Evolutionary conservation across 2,113 vertebrate genomes (phyloP).

Genomic region (Bos taurus): ARS-UCD2.0 NC_037343.1:11711501-11712000

Average conservation of each 20-base stretch:
- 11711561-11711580: not conserved
- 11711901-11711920: not conserved
- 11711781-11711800: not conserved
- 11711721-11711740: not conserved
- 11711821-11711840: not conserved
- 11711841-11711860: not conserved
- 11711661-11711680: not conserved
- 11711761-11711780: not conserved
- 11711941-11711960: not conserved
- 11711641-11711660: not conserved
- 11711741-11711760: not conserved
- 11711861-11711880: not conserved
- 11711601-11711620: not conserved
- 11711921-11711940: not conserved
- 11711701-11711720: not conserved
- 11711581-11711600: not conserved
- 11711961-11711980: not conserved
- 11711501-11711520: not conserved
- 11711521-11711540: not conserved
- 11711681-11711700: not conserved
- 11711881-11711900: not conserved
- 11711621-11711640: not conserved
- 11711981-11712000: not conserved
- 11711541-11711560: not conserved
- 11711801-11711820: not conserved